Evolutionary conservation across 37 sponge, comb jelly and placozoan genomes (phyloP).

Genomic region (Oopsacas minuta): DNA sequence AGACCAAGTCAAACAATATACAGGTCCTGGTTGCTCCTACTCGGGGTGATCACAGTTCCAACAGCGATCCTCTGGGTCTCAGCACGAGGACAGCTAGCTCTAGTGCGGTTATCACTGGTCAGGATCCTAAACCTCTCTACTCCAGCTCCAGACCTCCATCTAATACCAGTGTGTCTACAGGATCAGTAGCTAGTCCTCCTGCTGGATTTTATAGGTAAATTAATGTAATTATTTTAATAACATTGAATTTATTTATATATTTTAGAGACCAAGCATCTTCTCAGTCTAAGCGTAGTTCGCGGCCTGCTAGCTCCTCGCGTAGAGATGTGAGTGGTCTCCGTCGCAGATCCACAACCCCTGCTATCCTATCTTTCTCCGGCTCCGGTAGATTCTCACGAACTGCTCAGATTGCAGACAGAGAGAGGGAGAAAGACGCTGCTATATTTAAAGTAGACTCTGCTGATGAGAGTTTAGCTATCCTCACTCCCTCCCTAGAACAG

Average conservation of each 20-base stretch:
- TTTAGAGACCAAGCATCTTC: neutral
- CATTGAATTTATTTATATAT: neutral
- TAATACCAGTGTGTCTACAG: neutral
- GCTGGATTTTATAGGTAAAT: neutral
- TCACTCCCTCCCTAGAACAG: conserved; percentile 12
- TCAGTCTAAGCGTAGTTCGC: neutral
- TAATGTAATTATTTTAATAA: too few relatives aligned
- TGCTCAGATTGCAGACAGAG: neutral
- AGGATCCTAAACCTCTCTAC: neutral
- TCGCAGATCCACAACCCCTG: neutral
- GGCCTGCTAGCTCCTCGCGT: neutral
- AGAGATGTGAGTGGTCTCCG: neutral
- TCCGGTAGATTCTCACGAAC: neutral
- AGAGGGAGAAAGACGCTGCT: neutral
- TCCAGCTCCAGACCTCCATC: neutral
- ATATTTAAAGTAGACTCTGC: neutral
- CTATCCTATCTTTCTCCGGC: neutral
- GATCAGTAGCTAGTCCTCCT: neutral
- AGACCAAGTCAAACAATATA: neutral
- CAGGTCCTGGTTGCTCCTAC: neutral
- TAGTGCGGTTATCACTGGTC: neutral
- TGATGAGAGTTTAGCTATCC: neutral
- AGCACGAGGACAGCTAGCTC: neutral
- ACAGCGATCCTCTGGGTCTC: neutral
- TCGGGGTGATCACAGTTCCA: neutral